These are phyloP conservation scores for Seriola rivoliana DNA, from an alignment of 2,113 vertebrate species.

Conservation along the genomic window DNA sequence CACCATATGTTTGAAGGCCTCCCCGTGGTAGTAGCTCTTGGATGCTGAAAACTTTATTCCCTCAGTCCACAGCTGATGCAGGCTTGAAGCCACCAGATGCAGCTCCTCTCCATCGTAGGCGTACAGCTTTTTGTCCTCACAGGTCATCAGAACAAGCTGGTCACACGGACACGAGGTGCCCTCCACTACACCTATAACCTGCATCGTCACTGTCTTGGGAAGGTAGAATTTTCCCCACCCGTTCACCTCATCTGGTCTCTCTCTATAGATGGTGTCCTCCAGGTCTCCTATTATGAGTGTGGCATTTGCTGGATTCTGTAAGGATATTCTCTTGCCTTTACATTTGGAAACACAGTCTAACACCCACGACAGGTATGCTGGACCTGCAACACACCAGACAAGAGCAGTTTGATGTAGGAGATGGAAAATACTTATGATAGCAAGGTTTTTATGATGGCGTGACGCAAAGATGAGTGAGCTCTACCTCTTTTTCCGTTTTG, in stretches of 20 bases:
- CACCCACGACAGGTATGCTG: rapidly evolving
- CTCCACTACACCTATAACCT: slow-evolving; percentile 53
- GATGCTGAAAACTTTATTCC: slow-evolving; percentile 49
- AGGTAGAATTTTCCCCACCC: slow-evolving; percentile 67
- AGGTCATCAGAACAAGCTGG: slow-evolving; percentile 65
- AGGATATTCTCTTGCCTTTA: rapidly evolving
- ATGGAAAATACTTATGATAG: neutral
- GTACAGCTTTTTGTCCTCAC: slow-evolving; percentile 43
- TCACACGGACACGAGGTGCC: neutral
- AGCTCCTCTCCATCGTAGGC: slow-evolving; percentile 59
- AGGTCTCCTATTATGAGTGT: neutral
- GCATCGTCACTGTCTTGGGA: slow-evolving; percentile 9
- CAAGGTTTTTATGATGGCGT: neutral
- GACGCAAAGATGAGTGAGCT: neutral
- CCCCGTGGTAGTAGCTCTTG: slow-evolving; percentile 38
- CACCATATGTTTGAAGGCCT: slow-evolving; percentile 62
- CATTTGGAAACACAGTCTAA: rapidly evolving
- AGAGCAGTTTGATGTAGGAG: neutral
- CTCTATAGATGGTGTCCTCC: slow-evolving; percentile 38
- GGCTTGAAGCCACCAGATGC: slow-evolving; percentile 42
- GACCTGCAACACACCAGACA: slow-evolving; percentile 18
- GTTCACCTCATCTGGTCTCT: neutral
- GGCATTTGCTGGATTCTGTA: slow-evolving; percentile 10
- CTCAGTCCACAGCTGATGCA: rapidly evolving
- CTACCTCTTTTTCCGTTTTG: neutral